phyloP scores from a whole-genome alignment of 1,140 invertebrate genomes.

The Spodoptera frugiperda region DNA sequence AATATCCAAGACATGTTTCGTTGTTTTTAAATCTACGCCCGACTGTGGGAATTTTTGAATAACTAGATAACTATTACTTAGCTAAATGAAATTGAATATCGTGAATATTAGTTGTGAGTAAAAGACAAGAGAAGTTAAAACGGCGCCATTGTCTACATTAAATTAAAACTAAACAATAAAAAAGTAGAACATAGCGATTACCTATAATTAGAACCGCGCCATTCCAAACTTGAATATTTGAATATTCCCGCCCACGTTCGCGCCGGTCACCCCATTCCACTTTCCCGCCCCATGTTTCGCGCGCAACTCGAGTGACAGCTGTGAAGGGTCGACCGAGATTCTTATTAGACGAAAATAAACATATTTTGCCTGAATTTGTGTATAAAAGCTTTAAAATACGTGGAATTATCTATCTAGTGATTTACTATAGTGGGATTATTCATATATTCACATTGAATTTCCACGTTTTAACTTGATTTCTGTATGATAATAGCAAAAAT shows the following conservation, averaged over 20 bases:
- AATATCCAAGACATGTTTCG: no score
- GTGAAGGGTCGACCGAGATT: conserved; percentile 17
- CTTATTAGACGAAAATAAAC: conserved; percentile 7
- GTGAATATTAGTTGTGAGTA: no score
- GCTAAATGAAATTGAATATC: no score
- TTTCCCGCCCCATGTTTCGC: conserved; percentile 9
- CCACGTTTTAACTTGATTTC: background rate
- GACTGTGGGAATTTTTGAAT: no score
- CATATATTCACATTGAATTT: background rate
- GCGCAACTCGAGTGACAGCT: conserved; percentile 24
- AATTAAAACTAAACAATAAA: no score
- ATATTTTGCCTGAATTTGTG: background rate
- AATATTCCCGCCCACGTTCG: background rate
- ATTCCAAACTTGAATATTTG: background rate
- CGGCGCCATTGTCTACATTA: no score
- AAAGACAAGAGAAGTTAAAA: no score
- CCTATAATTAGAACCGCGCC: background rate
- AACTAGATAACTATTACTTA: no score
- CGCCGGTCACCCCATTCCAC: background rate
- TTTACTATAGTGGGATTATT: no score
- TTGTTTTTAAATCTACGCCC: no score
- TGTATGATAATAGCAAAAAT: conserved; percentile 3
- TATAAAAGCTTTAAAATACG: background rate
- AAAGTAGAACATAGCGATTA: background rate
- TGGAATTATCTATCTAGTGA: background rate